Percentiles rank a stretch among this genome's conserved stretches.
Conservation (phyloP, 2,113 vertebrate species). For the Malurus elegans region DNA sequence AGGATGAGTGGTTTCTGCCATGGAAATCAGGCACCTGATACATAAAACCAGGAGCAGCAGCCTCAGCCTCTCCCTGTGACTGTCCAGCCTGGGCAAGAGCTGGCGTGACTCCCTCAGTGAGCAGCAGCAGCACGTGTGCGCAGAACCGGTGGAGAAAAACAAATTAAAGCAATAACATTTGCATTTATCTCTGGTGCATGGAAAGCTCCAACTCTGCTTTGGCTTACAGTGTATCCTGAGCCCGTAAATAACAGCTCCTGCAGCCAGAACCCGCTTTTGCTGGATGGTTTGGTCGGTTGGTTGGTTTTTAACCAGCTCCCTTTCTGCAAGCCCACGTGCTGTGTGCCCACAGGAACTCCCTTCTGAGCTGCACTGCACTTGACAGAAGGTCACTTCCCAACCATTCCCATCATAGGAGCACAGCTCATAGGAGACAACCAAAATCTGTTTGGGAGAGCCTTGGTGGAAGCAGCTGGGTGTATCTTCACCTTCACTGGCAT, state of each 20-base stretch:
- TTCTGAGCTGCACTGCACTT: not conserved
- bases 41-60: not conserved
- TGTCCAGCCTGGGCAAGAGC: not conserved
- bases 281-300: not conserved
- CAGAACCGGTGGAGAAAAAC: not conserved
- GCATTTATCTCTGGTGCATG: not conserved
- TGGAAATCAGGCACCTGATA: not conserved
- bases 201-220: not conserved
- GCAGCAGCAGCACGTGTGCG: rapidly evolving
- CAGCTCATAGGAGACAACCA: not conserved
- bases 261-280: not conserved
- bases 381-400: not conserved
- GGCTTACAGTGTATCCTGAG: not conserved
- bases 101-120: not conserved
- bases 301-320: not conserved
- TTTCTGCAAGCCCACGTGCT: not conserved
- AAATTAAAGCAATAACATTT: not conserved
- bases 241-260: not conserved
- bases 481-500: not conserved
- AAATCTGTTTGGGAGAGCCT: not conserved
- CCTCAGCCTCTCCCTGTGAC: not conserved
- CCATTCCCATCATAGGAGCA: not conserved
- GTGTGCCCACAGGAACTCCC: not conserved
- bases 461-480: not conserved
- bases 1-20: not conserved